A percentile compares a stretch with the other conserved stretches of the same genome.
Evolutionary conservation across 2,888 invertebrate species (phyloP).

Genomic region (Dolichomitus sp.): DNA sequence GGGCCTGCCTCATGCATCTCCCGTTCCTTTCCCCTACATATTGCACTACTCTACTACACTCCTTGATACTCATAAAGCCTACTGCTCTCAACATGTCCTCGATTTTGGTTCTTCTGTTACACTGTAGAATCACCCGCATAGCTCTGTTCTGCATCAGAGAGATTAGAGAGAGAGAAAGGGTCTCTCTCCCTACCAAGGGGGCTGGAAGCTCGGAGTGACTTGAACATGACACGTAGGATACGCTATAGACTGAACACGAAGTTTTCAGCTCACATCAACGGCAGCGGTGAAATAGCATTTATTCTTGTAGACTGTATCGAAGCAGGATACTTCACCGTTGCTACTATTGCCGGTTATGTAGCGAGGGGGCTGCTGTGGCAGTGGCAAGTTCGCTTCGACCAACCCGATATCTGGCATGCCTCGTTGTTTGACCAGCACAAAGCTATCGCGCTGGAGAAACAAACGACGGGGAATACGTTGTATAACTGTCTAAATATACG

Average conservation of each 20-base stretch:
- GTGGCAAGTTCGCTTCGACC: slow-evolving; percentile 3
- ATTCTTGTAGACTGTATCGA: slow-evolving; percentile 11
- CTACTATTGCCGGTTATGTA: neutral
- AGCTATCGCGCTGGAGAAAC: slow-evolving; percentile 41
- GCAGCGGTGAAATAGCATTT: slow-evolving; percentile 14
- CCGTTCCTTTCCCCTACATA: no score
- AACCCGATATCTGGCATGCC: slow-evolving; percentile 10
- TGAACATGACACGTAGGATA: neutral
- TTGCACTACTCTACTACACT: no score
- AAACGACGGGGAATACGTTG: slow-evolving; percentile 38
- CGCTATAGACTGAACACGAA: neutral
- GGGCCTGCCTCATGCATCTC: no score
- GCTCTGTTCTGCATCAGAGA: no score
- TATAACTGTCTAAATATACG: slow-evolving; percentile 48
- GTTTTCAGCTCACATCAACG: slow-evolving; percentile 40
- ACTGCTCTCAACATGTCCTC: no score
- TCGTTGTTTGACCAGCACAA: slow-evolving; percentile 34
- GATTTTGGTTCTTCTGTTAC: no score
- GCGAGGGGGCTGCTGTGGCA: neutral
- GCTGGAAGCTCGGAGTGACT: slow-evolving; percentile 29
- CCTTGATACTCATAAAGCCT: no score
- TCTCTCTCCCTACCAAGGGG: neutral
- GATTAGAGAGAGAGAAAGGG: slow-evolving; percentile 12
- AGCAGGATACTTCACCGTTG: neutral
- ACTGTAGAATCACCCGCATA: no score